phyloP scores from a whole-genome alignment of 2,888 invertebrate species.

The Dynastes maya region DNA sequence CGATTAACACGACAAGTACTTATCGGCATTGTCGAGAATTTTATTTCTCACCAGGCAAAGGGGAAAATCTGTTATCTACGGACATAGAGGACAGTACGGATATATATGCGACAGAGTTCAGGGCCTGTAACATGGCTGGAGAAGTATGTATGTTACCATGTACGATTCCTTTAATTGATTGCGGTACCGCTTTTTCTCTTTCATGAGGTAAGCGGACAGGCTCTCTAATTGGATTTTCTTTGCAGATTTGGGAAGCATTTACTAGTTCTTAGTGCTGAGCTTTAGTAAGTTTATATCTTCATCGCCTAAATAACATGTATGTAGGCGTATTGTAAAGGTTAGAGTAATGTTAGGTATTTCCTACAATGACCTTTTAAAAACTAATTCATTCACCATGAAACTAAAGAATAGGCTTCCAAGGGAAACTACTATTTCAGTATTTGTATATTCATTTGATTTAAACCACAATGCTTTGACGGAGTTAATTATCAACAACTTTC shows the following conservation, averaged over 20 bases:
- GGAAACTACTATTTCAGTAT: too few species aligned
- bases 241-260: slow-evolving; percentile 11
- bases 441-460: too few species aligned
- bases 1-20: slow-evolving; percentile 34
- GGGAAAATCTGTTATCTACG: slow-evolving; percentile 36
- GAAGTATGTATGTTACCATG: slow-evolving; percentile 45
- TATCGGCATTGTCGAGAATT: slow-evolving; percentile 30
- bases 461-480: too few species aligned
- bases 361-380: too few species aligned
- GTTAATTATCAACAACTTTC: too few species aligned
- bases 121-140: neutral
- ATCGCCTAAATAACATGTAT: neutral
- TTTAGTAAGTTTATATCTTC: too few species aligned
- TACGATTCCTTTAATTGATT: slow-evolving; percentile 56
- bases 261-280: neutral
- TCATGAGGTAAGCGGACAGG: slow-evolving; percentile 33
- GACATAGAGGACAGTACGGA: slow-evolving; percentile 20
- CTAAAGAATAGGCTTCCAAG: too few species aligned
- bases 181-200: slow-evolving; percentile 54
- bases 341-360: too few species aligned
- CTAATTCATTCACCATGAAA: too few species aligned
- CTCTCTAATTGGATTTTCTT: slow-evolving; percentile 54
- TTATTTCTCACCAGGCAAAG: slow-evolving; percentile 31
- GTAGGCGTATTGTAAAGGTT: too few species aligned
- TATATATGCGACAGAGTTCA: slow-evolving; percentile 26